phyloP scores from a whole-genome alignment of 2,113 vertebrate species.

The Menidia beryllina region DNA sequence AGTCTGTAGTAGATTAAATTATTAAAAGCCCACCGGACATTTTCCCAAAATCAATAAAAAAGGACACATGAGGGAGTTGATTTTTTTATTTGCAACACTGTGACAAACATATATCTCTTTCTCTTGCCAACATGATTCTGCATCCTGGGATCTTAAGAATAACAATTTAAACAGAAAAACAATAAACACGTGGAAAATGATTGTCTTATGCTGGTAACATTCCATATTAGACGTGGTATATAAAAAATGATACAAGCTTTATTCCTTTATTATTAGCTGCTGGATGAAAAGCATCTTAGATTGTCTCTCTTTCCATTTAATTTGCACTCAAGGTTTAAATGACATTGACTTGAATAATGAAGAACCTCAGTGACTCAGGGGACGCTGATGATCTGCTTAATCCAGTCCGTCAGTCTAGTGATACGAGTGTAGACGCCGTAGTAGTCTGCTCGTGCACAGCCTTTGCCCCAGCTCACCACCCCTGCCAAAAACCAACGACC shows the following conservation, averaged over 20 bases:
- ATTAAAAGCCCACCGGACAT: no score
- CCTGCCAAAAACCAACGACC: slow-evolving; percentile 95
- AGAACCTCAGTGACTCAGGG: slow-evolving; percentile 55
- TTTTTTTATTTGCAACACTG: no score
- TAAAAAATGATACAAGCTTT: slow-evolving; percentile 14
- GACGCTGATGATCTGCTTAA: slow-evolving; percentile 82
- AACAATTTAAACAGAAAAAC: not conserved
- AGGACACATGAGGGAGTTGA: no score
- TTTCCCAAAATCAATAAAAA: no score
- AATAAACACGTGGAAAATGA: not conserved
- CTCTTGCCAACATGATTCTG: no score
- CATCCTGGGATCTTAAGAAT: no score
- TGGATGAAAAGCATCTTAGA: not conserved
- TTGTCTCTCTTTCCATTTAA: not conserved
- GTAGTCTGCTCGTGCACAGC: slow-evolving; percentile 87
- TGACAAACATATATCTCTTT: no score
- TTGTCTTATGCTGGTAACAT: not conserved
- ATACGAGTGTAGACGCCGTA: slow-evolving; percentile 94
- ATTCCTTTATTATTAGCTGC: not conserved
- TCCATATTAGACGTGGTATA: not conserved
- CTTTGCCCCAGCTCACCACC: slow-evolving; percentile 94
- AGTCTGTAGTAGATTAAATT: no score
- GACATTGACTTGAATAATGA: slow-evolving; percentile 2
- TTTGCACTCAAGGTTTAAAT: not conserved
- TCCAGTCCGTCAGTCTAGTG: slow-evolving; percentile 89